Evolutionary conservation across 2,113 vertebrate species (phyloP), one percentile per base, ranked within the genome.

Genomic region (Synchiropus splendidus): DNA sequence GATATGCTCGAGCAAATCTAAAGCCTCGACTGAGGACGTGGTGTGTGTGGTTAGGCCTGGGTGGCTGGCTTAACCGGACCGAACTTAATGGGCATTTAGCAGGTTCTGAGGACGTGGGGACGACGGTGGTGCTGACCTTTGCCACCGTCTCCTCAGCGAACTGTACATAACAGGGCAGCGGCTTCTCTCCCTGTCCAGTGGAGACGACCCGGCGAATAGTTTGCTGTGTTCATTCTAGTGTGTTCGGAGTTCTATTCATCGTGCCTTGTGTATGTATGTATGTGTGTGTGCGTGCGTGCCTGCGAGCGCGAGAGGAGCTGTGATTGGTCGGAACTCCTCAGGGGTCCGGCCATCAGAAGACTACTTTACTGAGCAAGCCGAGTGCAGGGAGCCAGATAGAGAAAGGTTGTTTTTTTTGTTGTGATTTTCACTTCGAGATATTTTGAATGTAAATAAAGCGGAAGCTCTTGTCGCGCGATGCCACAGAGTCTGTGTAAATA

Each of bases 401-500:
- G 18, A 8, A 8, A 27, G 4, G 21, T 5, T 27, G 21, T 27
- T 27, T 27, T 27, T n/a, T n/a, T n/a, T n/a, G n/a, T n/a, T 27
- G 21, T 27, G 21, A 27, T 27, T 27, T 27, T 27, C 4, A 27
- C 90, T 88, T 85, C 78, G 75, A 90, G 75, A 79, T 83, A 79
- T 81, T 89, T 83, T 92, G 91, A 94, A 97, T 97, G 92, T 95
- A 96, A 82, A 92, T 96, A 92, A 85, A 88, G 87, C 85, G 89
- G 89, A 87, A 77, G 90, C 88, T 97, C 90, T 92, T 87, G 90
- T 95, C 89, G 72, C 72, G 87, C 83, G 71, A 94, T 97, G 92
- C 94, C 92, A 97, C 94, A 98, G 94, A 98, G 95, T 97, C 92
- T 94, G 87, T 96, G 90, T 97, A 92, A 88, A 92, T 91, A 85